These are phyloP conservation scores for Bovichtus variegatus DNA, from an alignment of 2,797 vertebrate genomes.

Conservation along the genomic window DNA sequence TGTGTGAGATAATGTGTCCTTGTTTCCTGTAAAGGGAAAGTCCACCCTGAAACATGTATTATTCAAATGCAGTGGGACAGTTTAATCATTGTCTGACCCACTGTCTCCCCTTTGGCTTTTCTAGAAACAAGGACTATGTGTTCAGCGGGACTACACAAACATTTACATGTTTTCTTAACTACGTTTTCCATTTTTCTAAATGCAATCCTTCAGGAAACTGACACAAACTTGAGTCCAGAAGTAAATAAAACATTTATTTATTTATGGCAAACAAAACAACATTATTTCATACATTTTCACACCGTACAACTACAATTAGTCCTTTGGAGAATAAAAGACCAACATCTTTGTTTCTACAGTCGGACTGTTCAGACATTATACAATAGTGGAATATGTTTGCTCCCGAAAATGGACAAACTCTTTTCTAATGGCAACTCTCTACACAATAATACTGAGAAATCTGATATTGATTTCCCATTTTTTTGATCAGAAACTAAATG, in stretches of 20 bases:
- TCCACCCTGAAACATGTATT: conserved; percentile 52
- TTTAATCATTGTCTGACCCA: conserved; percentile 36
- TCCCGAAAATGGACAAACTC: conserved; percentile 10
- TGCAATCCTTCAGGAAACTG: neutral
- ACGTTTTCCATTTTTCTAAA: neutral
- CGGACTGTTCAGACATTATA: neutral
- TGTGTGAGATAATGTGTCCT: conserved; percentile 22
- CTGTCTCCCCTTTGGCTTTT: conserved; percentile 25
- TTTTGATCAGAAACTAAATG: conserved; percentile 12
- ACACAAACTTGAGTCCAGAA: neutral
- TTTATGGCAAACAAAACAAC: conserved; percentile 46
- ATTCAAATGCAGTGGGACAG: conserved; percentile 53
- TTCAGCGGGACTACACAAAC: conserved; percentile 31
- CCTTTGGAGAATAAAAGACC: conserved; percentile 8
- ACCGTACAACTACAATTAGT: conserved; percentile 38
- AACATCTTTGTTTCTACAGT: conserved; percentile 9
- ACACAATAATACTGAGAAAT: conserved; percentile 11
- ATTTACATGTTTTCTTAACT: conserved; percentile 6
- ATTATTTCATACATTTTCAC: conserved; percentile 24
- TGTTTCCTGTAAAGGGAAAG: conserved; percentile 43
- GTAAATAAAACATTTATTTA: conserved; percentile 9
- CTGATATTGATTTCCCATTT: neutral
- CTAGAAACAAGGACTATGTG: conserved; percentile 43
- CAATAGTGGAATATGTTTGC: conserved; percentile 5
- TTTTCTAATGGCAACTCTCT: conserved; percentile 9